Conservation (phyloP, 2,888 invertebrate genomes). For the Xylocampa areola region DNA sequence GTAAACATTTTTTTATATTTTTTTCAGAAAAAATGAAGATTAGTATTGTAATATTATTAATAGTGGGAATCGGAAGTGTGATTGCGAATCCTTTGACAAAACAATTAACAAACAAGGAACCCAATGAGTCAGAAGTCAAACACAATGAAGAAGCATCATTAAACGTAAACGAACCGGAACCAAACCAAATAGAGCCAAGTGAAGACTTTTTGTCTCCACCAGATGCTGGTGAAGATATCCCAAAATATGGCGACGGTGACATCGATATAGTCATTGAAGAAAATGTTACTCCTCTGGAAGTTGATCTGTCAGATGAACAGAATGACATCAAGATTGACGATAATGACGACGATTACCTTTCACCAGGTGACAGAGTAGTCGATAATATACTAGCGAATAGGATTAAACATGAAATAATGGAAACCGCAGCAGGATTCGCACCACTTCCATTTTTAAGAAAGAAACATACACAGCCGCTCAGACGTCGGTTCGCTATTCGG, state of each 20-base stretch:
- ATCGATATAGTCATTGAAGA: conserved; percentile 74
- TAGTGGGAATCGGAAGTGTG: conserved; percentile 68
- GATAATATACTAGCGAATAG: conserved; percentile 65
- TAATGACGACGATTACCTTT: conserved; percentile 47
- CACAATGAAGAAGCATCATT: conserved; percentile 55
- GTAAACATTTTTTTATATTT: conserved; percentile 29
- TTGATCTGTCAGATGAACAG: conserved; percentile 59
- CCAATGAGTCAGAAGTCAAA: conserved; percentile 66
- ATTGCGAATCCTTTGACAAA: conserved; percentile 68
- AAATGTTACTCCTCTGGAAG: conserved; percentile 54
- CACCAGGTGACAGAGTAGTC: conserved; percentile 57
- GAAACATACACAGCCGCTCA: conserved; percentile 60
- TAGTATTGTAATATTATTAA: conserved; percentile 63
- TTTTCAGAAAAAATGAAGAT: conserved; percentile 81
- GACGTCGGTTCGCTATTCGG: conserved; percentile 70
- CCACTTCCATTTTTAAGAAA: conserved; percentile 71
- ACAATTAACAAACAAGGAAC: conserved; percentile 62
- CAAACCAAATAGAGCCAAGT: conserved; percentile 57
- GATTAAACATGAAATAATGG: conserved; percentile 80
- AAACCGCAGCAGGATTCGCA: conserved; percentile 79
- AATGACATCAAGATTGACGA: conserved; percentile 63
- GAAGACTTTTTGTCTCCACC: conserved; percentile 46
- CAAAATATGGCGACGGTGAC: conserved; percentile 56
- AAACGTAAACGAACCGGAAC: conserved; percentile 65
- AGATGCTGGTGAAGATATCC: conserved; percentile 39